phyloP scores from a whole-genome alignment of 2,888 invertebrate genomes.

The Aphidius colemani region DNA sequence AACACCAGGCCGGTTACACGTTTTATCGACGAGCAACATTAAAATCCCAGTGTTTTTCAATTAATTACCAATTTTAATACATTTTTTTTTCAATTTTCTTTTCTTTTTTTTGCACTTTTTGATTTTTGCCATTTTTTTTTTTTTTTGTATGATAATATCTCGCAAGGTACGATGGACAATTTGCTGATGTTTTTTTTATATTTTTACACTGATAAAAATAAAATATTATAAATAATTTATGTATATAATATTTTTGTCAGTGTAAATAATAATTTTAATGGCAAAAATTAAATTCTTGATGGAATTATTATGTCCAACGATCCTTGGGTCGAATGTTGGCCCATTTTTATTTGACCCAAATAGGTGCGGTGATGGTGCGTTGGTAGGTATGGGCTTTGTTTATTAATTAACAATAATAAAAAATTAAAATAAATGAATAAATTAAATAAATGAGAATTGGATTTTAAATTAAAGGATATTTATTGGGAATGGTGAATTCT shows the following conservation, averaged over 20 bases:
- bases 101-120: neutral
- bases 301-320: slow-evolving; percentile 3
- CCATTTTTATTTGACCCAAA: slow-evolving; percentile 28
- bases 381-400: slow-evolving; percentile 46
- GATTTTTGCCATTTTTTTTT: slow-evolving; percentile 7
- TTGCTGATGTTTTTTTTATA: neutral
- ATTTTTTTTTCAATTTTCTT: neutral
- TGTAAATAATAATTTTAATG: no score
- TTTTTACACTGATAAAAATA: no score
- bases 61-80: neutral
- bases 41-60: slow-evolving; percentile 22
- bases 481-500: slow-evolving; percentile 28
- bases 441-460: slow-evolving; percentile 33
- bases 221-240: no score
- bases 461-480: slow-evolving; percentile 35
- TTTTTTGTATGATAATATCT: neutral
- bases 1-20: slow-evolving; percentile 60
- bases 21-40: slow-evolving; percentile 37
- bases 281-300: no score
- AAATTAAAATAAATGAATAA: slow-evolving; percentile 16
- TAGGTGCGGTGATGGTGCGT: slow-evolving; percentile 55
- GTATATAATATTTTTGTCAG: no score
- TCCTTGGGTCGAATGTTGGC: slow-evolving; percentile 24
- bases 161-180: neutral
- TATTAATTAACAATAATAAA: slow-evolving; percentile 29